Base-by-base conservation (phyloP, 2,797 vertebrate genomes). In the Xiphophorus birchmanni region DNA sequence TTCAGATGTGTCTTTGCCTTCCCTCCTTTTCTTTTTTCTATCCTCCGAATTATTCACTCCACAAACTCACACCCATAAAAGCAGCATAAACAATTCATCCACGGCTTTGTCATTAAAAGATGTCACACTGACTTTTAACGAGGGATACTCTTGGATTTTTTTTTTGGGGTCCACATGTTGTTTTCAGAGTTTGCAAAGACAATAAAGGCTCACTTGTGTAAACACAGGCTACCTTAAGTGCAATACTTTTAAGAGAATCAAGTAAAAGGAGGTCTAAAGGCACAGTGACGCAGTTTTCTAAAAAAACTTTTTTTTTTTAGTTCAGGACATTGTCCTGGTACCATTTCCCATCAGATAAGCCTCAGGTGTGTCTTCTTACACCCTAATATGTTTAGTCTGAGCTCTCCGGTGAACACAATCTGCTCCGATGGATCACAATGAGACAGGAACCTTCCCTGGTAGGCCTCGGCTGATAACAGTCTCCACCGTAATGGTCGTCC, bases 311-410 rank as follows among this genome's bases (percentile, higher is more conserved):
- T 47, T 67, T 44, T 54, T 76, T 90, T 83, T 42, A 72, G 87
- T 80, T 60, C 17, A 0, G 81, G 82, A 82, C 89, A 87, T 95
- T 96, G 94, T 95, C 91, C 93, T 81, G 88, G 82, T 92, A 96
- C 90, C 94, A 94, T 91, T 95, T 95, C 94, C 93, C 89, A 91
- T 93, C 91, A 96, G 97, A 97, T 96, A 96, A 97, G 93, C 92
- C 93, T 96, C 97, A 97, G 97, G 96, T 97, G 96, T 96, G 96
- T 94, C 96, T 96, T 94, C 87, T 93, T 47, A 92, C 87, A 77
- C 95, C 93, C 90, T 92, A 84, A 95, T 94, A 94, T 97, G 96
- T 98, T 97, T 97, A 97, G 97, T 97, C 97, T 97, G 84, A 86
- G 2, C 89, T 88, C 79, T 76, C 78, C 88, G 82, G 92, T 90